Percentiles rank a stretch among this genome's conserved stretches.
Evolutionary conservation across 2,797 vertebrate species (phyloP).

Genomic region (Rhinogobio ventralis): DNA sequence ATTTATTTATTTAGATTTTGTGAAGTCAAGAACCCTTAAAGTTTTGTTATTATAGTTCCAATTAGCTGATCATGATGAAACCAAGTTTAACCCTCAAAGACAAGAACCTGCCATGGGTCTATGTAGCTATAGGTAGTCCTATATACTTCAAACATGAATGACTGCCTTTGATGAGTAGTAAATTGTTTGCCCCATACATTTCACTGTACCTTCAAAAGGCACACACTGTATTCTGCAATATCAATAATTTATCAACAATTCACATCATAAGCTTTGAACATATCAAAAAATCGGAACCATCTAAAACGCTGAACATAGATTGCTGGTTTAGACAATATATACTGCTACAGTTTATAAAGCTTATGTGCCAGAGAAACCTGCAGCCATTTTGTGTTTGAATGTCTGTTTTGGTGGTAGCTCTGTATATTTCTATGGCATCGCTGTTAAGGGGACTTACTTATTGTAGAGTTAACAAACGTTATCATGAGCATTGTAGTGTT

Average conservation of each 20-base stretch:
- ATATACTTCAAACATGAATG: conserved; percentile 34
- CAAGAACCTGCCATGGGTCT: conserved; percentile 5
- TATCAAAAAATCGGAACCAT: background rate
- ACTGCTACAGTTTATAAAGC: background rate
- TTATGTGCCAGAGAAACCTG: background rate
- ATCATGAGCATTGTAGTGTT: background rate
- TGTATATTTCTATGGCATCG: background rate
- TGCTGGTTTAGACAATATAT: background rate
- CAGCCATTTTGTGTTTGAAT: background rate
- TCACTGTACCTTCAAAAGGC: conserved; percentile 36
- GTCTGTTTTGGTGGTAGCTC: background rate
- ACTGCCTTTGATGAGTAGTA: conserved; percentile 30
- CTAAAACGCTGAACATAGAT: background rate
- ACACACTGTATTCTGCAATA: conserved; percentile 5
- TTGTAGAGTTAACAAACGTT: background rate
- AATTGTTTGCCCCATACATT: conserved; percentile 19
- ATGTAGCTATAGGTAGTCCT: conserved; percentile 9
- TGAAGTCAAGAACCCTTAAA: conserved; percentile 19
- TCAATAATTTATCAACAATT: conserved; percentile 39
- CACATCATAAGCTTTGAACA: conserved; percentile 23
- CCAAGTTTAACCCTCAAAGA: conserved; percentile 11
- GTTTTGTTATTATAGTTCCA: conserved; percentile 3
- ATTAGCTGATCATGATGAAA: conserved; percentile 18
- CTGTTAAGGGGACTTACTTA: background rate
- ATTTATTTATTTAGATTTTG: conserved; percentile 46